Evolutionary conservation across 2,797 vertebrate species (phyloP).

Genomic region (Acanthiza pusilla): DNA sequence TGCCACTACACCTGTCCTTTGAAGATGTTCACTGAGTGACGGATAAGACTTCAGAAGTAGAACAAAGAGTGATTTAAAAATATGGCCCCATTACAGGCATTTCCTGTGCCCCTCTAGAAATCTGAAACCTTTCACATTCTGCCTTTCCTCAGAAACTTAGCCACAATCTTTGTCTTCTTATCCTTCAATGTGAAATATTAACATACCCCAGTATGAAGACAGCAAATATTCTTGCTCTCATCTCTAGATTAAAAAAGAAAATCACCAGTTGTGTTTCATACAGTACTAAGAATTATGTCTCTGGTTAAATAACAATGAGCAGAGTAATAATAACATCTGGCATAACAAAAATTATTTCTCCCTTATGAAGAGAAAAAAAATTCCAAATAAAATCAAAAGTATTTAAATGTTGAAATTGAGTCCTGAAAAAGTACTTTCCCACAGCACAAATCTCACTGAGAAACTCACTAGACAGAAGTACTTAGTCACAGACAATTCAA

Average conservation of each 20-base stretch:
- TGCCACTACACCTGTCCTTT: neutral
- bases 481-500: neutral
- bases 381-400: neutral
- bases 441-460: neutral
- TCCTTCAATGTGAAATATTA: neutral
- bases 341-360: neutral
- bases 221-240: neutral
- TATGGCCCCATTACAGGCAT: neutral
- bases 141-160: neutral
- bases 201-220: neutral
- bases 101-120: neutral
- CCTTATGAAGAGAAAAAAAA: neutral
- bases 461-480: neutral
- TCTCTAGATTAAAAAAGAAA: neutral
- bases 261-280: neutral
- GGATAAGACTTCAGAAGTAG: neutral
- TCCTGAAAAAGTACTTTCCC: neutral
- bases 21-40: neutral
- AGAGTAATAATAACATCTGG: neutral
- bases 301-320: neutral
- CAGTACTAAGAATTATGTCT: neutral
- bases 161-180: neutral
- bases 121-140: neutral
- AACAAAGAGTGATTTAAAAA: constrained; percentile 5
- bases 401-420: neutral